Conservation (phyloP, 2,797 vertebrate species). For the Peromyscus eremicus region DNA sequence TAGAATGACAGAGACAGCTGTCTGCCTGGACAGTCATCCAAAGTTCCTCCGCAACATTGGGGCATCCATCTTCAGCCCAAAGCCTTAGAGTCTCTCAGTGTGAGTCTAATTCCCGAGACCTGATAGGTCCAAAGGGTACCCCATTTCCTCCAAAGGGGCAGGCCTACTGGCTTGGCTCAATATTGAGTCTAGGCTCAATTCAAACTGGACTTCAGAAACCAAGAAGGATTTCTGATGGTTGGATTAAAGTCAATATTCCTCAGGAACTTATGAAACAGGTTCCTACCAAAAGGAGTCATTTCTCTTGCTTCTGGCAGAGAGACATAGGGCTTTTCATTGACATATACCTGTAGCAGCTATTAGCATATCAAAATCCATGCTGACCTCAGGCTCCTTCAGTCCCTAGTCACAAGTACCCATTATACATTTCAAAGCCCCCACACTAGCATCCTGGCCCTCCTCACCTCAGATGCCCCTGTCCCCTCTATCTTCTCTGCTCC, state of each 20-base stretch:
- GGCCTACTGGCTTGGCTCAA: too few species aligned
- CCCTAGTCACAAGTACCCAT: background rate
- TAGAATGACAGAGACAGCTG: too few species aligned
- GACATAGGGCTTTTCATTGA: too few species aligned
- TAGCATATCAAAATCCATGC: background rate
- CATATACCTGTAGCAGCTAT: background rate
- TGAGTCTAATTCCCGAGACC: background rate
- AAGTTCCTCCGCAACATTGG: too few species aligned
- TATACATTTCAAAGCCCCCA: background rate
- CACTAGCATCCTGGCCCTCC: background rate
- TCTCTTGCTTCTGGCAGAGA: background rate
- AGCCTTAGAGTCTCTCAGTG: too few species aligned
- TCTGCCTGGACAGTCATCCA: too few species aligned
- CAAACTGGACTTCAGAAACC: background rate
- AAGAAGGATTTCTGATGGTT: background rate
- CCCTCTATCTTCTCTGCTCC: background rate
- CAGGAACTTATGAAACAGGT: background rate
- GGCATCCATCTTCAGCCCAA: too few species aligned
- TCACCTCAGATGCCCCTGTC: background rate
- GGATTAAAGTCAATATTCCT: background rate
- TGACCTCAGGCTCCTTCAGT: background rate
- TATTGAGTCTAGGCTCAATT: background rate
- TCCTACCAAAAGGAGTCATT: background rate
- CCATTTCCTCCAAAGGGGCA: background rate
- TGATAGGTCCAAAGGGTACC: too few species aligned